Percentiles rank a stretch among this genome's conserved stretches.
phyloP scores from a whole-genome alignment of 2,888 invertebrate genomes.

The Tupiocoris notatus region DNA sequence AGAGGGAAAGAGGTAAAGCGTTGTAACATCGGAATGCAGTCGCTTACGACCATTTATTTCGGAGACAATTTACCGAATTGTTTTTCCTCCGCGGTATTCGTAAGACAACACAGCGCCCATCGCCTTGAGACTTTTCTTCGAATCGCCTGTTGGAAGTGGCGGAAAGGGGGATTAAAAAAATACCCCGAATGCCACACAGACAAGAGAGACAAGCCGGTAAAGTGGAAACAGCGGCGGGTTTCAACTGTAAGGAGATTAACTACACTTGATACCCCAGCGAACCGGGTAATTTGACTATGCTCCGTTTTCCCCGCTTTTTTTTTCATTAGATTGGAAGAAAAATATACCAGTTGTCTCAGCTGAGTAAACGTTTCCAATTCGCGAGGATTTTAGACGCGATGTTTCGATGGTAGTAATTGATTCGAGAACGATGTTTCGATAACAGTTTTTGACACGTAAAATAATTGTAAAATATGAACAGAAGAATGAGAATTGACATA shows the following conservation, averaged over 20 bases:
- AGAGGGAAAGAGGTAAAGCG: neutral
- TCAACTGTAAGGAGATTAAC: neutral
- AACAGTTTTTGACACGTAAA: no score
- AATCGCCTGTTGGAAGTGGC: neutral
- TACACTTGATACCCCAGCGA: neutral
- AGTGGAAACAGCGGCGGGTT: neutral
- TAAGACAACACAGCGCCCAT: neutral
- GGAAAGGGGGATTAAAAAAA: conserved; percentile 5
- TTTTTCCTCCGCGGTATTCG: conserved; percentile 9
- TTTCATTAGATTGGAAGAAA: neutral
- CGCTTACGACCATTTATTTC: conserved; percentile 7
- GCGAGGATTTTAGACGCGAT: no score
- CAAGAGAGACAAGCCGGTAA: neutral
- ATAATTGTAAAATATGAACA: no score
- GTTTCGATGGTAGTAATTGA: no score
- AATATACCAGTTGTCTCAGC: no score
- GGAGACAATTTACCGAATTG: conserved; percentile 5
- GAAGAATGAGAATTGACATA: no score
- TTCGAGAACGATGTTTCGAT: no score
- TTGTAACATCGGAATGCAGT: neutral
- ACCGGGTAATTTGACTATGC: neutral
- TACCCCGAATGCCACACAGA: conserved; percentile 3
- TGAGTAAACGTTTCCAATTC: no score
- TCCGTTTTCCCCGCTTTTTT: neutral
- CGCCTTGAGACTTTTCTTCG: neutral